A percentile compares a stretch with the other conserved stretches of the same genome.
phyloP scores from a whole-genome alignment of 2,113 vertebrate species.

The Danio rerio region DNA sequence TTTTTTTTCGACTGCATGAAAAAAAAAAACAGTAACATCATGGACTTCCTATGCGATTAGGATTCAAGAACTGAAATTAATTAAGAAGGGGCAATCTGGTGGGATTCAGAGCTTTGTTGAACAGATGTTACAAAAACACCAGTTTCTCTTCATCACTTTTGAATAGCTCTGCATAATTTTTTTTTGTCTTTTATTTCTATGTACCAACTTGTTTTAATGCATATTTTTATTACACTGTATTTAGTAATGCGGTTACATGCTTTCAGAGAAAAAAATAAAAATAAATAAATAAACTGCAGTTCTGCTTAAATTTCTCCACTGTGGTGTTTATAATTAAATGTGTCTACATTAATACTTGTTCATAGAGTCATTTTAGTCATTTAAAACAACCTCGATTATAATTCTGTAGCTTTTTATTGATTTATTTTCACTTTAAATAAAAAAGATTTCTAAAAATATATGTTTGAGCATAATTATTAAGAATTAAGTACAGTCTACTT shows the following conservation, averaged over 20 bases:
- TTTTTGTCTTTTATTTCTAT: background rate
- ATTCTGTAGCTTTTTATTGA: background rate
- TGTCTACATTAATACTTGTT: background rate
- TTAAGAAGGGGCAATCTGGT: constrained; percentile 4
- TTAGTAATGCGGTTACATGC: background rate
- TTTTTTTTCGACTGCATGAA: constrained; percentile 21
- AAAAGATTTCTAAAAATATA: background rate
- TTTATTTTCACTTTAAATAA: background rate
- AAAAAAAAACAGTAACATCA: constrained; percentile 43
- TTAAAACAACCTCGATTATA: background rate
- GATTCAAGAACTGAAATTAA: constrained; percentile 15
- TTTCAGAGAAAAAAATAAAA: background rate
- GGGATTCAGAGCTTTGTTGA: background rate
- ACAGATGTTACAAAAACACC: background rate
- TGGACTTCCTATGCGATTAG: constrained; percentile 35
- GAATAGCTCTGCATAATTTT: background rate
- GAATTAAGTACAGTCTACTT: constrained; percentile 4
- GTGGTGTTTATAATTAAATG: background rate
- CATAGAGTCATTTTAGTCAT: no score
- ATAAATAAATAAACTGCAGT: background rate
- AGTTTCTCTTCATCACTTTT: background rate
- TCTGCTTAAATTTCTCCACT: background rate
- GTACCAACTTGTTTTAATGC: background rate
- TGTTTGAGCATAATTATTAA: constrained; percentile 3
- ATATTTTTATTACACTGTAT: background rate